Percentiles rank a stretch among this genome's conserved stretches.
Evolutionary conservation across 2,888 invertebrate genomes (phyloP).

Genomic region (Lapara coniferarum): DNA sequence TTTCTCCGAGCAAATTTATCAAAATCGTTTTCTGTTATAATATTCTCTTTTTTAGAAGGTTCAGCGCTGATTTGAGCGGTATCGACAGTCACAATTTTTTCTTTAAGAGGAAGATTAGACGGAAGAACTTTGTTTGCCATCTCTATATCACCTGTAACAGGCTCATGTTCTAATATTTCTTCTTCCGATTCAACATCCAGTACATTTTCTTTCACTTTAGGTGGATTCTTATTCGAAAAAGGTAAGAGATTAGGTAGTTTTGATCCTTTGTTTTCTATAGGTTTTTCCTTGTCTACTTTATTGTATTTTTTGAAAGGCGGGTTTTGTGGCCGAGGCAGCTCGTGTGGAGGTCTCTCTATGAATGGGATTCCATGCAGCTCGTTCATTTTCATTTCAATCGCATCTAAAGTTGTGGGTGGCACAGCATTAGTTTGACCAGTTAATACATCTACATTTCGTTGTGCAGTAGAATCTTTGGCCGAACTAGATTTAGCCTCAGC

Average conservation of each 20-base stretch:
- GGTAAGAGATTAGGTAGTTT: slow-evolving; percentile 59
- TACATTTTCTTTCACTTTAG: slow-evolving; percentile 46
- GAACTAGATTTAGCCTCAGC: slow-evolving; percentile 48
- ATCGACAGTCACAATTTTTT: slow-evolving; percentile 35
- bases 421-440: background rate
- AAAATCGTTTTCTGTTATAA: slow-evolving; percentile 78
- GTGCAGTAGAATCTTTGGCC: slow-evolving; percentile 27
- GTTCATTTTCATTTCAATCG: slow-evolving; percentile 78
- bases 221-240: slow-evolving; percentile 50
- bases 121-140: slow-evolving; percentile 40
- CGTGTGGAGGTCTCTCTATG: slow-evolving; percentile 66
- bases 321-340: slow-evolving; percentile 55
- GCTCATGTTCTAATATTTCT: slow-evolving; percentile 60
- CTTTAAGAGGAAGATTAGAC: slow-evolving; percentile 38
- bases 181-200: slow-evolving; percentile 58
- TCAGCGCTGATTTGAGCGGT: slow-evolving; percentile 39
- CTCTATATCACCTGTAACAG: slow-evolving; percentile 56
- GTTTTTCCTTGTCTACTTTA: slow-evolving; percentile 49
- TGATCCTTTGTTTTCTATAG: slow-evolving; percentile 40
- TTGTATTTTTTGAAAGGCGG: slow-evolving; percentile 33
- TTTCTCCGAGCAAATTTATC: slow-evolving; percentile 77
- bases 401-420: slow-evolving; percentile 51
- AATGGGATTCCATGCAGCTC: slow-evolving; percentile 76
- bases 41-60: slow-evolving; percentile 56
- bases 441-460: slow-evolving; percentile 34